Base-by-base conservation (phyloP, 2,888 invertebrate species). In the Drosophila greeni region DNA sequence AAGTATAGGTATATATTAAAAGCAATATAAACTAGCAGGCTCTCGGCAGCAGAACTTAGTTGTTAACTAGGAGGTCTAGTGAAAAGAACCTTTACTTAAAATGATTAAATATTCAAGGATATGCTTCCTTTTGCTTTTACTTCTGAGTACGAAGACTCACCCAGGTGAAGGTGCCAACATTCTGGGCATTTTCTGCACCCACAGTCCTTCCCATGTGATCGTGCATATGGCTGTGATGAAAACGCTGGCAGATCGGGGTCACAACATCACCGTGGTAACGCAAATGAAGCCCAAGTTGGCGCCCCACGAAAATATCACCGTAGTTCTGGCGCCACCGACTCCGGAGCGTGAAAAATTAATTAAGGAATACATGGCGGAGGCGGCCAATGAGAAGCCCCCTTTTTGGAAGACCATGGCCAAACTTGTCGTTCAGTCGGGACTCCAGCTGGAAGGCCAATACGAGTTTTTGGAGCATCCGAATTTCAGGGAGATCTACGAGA, bases 171-270 rank as follows among this genome's bases (percentile, higher is more conserved):
- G 67, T 11, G 82, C 86, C 18, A 86, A 86, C 9, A 87, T 88
- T 18, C 64, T 88, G 18, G 85, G 83, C 0, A 52, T 88, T 3
- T 87, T 86, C 47, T 76, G 86, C 31, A 73, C 82, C 0, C 79
- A 84, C 5, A 82, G 85, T 5, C 84, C 84, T 7, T 87, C 87
- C 0, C 87, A 88, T 70, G 48, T 86, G 18, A 70, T 86, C 48
- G 78, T 87, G 31, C 86, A 86, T 33, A 80, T 76, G 57, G 75
- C 85, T 2, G 62, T 88, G 23, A 81, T 85, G 52, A 78, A 79
- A 26, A 70, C 79, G 0, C 60, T 88, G 29, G 85, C 86, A 0
- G 75, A 85, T 34, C 67, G 64, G 3, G 87, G 88, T 4, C 88
- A 88, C 55, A 74, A 88, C 20, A 76, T 88, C 1, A 88, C 87